Evolutionary conservation across 53 echinoderm and acorn worm species (phyloP).

Genomic region (Antedon mediterranea): DNA sequence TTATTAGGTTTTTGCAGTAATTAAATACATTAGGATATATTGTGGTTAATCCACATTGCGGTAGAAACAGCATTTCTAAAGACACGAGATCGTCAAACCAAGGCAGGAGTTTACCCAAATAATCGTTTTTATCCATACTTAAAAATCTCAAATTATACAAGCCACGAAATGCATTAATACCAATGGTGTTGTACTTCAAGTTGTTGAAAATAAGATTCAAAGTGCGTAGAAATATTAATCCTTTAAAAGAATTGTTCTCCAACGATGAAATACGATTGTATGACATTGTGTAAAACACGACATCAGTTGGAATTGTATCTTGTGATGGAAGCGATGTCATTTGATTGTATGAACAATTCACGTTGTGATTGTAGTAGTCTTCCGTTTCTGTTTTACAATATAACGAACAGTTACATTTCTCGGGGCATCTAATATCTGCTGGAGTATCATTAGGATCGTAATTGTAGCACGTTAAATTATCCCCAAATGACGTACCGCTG

Average conservation of each 20-base stretch:
- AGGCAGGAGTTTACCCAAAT: background rate
- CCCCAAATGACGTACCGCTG: too few relatives aligned
- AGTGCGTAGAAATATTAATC: background rate
- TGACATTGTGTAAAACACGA: background rate
- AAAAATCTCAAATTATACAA: background rate
- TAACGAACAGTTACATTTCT: too few relatives aligned
- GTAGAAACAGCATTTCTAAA: background rate
- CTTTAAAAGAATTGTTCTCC: background rate
- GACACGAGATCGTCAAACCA: background rate
- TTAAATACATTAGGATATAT: background rate
- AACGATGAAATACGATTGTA: background rate
- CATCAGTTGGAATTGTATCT: background rate
- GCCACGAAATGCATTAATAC: background rate
- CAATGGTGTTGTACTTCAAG: background rate
- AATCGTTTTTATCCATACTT: background rate
- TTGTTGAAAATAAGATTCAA: background rate
- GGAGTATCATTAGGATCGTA: too few relatives aligned
- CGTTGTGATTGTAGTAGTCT: too few relatives aligned
- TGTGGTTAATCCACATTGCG: background rate
- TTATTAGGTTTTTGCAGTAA: background rate
- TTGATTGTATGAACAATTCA: background rate
- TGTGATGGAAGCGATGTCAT: background rate
- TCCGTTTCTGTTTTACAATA: too few relatives aligned
- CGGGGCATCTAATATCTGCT: too few relatives aligned
- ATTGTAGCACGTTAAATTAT: too few relatives aligned